Evolutionary conservation across 2,113 vertebrate species (phyloP), one percentile per base, ranked within the genome.

Genomic region (Zosterops borbonicus): DNA sequence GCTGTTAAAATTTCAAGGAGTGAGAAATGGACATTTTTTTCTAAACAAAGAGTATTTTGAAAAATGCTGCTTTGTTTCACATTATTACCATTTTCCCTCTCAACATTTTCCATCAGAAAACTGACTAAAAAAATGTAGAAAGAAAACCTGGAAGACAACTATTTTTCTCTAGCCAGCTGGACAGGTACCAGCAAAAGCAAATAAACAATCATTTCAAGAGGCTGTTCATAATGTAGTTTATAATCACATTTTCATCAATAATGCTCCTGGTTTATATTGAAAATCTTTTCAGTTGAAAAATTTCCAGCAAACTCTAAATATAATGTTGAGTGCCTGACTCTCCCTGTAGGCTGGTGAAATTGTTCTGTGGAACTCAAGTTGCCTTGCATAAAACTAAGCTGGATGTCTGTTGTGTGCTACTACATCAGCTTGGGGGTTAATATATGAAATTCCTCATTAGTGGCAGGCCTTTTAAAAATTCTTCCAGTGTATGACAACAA

Each of bases 161-260:
- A 41, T 46, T 89, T 90, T 91, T 77, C 79, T 83, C 31, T 68
- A 90, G 88, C 82, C 79, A 94, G 56, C 71, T 95, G 79, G 67
- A 90, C 8, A 63, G 42, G 64, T 55, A 80, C 39, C 71, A 96
- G 47, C 24, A 90, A 81, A 91, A 76, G 3, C 68, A 92, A 96
- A 80, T 41, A 94, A 91, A 76, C 37, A 88, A 60, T 86, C 20
- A 63, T 83, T 90, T 88, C 68, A 88, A 82, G 76, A 92, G 31
- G 39, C 35, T 86, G 52, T 60, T 89, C 25, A 60, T 60, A 92
- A 89, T 46, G n/a, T 41, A 35, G 25, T 77, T 94, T 77, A 47
- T 71, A 92, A 80, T 90, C 42, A 80, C 60, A 68, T 92, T 96
- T 85, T 80, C 55, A 77, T 90, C 59, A 88, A 35, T 94, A 94